These are phyloP conservation scores for Mellilla xanthometata DNA, from an alignment of 2,888 invertebrate genomes.

Conservation along the genomic window DNA sequence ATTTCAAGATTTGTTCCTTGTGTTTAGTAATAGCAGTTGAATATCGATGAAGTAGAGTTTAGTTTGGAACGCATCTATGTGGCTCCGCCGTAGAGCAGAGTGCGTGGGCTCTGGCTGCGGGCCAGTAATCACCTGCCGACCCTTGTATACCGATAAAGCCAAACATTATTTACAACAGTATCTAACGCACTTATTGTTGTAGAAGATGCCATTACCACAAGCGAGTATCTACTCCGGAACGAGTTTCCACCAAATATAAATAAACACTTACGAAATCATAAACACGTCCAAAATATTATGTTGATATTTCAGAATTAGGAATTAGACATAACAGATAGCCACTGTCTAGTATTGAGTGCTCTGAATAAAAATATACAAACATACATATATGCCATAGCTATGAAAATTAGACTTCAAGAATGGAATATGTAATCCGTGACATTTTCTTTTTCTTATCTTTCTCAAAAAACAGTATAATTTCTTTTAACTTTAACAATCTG, in stretches of 20 bases:
- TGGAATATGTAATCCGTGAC: too few relatives aligned
- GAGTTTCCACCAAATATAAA: slow-evolving; percentile 30
- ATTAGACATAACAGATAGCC: neutral
- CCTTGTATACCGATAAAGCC: slow-evolving; percentile 72
- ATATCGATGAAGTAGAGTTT: slow-evolving; percentile 35
- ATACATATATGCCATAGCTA: too few relatives aligned
- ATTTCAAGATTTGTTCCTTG: slow-evolving; percentile 52
- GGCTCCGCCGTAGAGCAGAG: slow-evolving; percentile 47
- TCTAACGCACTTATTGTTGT: slow-evolving; percentile 59
- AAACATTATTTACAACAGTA: slow-evolving; percentile 70
- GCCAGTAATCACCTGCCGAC: slow-evolving; percentile 77
- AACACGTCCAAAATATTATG: slow-evolving; percentile 1
- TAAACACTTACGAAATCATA: slow-evolving; percentile 32
- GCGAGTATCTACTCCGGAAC: slow-evolving; percentile 29
- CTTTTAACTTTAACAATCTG: too few relatives aligned
- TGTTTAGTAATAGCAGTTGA: slow-evolving; percentile 39
- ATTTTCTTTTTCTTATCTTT: too few relatives aligned
- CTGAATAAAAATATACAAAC: too few relatives aligned
- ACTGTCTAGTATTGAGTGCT: too few relatives aligned
- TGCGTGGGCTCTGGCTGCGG: slow-evolving; percentile 69
- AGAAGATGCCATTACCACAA: slow-evolving; percentile 42
- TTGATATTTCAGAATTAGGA: neutral
- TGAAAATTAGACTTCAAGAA: too few relatives aligned
- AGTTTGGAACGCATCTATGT: slow-evolving; percentile 34
- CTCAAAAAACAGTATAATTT: too few relatives aligned